These are phyloP conservation scores for Amiota minor DNA, from an alignment of 2,888 invertebrate species.

Conservation along the genomic window DNA sequence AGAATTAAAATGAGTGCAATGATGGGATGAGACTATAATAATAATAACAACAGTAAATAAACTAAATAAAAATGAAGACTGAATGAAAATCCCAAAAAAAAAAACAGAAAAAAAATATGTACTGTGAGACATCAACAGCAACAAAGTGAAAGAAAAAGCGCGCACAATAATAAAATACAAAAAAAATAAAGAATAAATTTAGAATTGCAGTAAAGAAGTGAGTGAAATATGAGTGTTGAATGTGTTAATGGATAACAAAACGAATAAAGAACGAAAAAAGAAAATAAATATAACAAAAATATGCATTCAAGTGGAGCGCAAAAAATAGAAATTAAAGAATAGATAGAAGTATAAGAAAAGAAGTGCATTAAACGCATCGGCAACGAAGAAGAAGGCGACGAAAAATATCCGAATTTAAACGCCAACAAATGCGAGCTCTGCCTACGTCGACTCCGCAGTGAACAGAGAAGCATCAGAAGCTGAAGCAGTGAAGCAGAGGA, in stretches of 20 bases:
- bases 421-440: slow-evolving; percentile 23
- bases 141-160: neutral
- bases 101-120: neutral
- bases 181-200: neutral
- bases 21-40: neutral
- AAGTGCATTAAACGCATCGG: slow-evolving; percentile 20
- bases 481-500: no score
- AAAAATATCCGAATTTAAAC: neutral
- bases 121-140: neutral
- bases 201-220: neutral
- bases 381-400: no score
- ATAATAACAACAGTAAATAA: neutral
- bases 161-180: slow-evolving; percentile 17
- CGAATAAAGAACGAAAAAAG: neutral
- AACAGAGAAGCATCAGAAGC: no score
- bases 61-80: neutral
- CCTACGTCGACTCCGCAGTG: slow-evolving; percentile 36
- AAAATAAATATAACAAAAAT: slow-evolving; percentile 1
- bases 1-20: neutral
- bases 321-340: neutral
- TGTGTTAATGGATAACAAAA: slow-evolving; percentile 11
- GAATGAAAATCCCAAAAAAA: neutral
- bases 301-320: slow-evolving; percentile 19
- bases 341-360: neutral
- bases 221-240: neutral